A percentile compares a stretch with the other conserved stretches of the same genome.
Evolutionary conservation across 2,113 vertebrate genomes (phyloP).

Genomic region (Pseudois nayaur): DNA sequence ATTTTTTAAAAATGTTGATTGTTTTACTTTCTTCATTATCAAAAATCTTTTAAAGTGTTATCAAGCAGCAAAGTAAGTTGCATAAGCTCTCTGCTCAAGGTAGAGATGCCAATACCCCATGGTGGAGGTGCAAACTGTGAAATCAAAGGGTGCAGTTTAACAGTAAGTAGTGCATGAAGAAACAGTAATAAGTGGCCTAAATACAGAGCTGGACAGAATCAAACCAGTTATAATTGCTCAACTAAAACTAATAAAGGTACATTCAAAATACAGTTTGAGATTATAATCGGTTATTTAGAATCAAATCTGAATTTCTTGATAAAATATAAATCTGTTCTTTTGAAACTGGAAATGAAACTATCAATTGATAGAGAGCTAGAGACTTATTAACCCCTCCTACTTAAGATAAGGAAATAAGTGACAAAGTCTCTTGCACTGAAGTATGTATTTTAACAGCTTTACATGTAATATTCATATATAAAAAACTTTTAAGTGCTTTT

Average conservation of each 20-base stretch:
- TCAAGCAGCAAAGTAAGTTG: constrained; percentile 35
- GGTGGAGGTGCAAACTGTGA: background rate
- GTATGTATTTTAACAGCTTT: constrained; percentile 88
- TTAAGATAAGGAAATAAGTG: constrained; percentile 77
- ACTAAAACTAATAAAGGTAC: constrained; percentile 48
- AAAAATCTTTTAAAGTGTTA: constrained; percentile 43
- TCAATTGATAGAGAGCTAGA: constrained; percentile 64
- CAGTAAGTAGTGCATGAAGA: constrained; percentile 37
- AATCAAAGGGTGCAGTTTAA: constrained; percentile 38
- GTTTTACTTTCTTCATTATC: constrained; percentile 41
- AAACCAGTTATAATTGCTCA: constrained; percentile 36
- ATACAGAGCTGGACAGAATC: constrained; percentile 50
- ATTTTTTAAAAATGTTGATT: constrained; percentile 22
- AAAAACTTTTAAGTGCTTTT: constrained; percentile 87
- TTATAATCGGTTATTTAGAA: constrained; percentile 46
- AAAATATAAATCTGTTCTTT: constrained; percentile 62
- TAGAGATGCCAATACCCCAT: constrained; percentile 3
- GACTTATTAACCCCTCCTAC: constrained; percentile 70
- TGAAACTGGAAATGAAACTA: constrained; percentile 57
- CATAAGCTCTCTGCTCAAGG: background rate
- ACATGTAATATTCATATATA: constrained; percentile 88
- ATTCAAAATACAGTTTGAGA: constrained; percentile 54
- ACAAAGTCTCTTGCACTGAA: constrained; percentile 83
- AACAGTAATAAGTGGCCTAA: constrained; percentile 36
- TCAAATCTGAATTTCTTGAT: constrained; percentile 65